Evolutionary conservation across 2,113 vertebrate species (phyloP).

Genomic region (Nannobrachium achirus): DNA sequence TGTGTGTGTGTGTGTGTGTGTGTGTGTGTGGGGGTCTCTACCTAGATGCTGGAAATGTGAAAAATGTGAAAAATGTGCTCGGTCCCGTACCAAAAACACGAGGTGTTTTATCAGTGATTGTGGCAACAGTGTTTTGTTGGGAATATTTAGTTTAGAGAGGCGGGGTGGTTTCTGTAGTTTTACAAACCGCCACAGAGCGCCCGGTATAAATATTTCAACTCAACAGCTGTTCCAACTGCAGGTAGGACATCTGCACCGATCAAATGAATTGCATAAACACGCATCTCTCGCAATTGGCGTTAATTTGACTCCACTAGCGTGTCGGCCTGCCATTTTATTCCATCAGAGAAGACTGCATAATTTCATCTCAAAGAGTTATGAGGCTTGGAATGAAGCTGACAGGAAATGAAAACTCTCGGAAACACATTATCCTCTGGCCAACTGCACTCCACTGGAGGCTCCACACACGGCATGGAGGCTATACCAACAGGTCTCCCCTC

Average conservation of each 20-base stretch:
- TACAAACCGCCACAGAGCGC: slow-evolving; percentile 29
- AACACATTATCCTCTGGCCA: slow-evolving; percentile 19
- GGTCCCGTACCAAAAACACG: not conserved
- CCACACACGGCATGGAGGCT: slow-evolving; percentile 1
- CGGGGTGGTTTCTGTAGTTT: slow-evolving; percentile 11
- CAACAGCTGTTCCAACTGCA: slow-evolving; percentile 31
- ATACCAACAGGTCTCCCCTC: slow-evolving; percentile 32
- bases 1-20: not conserved
- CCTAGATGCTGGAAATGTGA: no score
- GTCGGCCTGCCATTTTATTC: not conserved
- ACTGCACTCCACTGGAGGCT: not conserved
- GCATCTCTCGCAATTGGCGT: slow-evolving; percentile 1
- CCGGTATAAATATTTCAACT: slow-evolving; percentile 34
- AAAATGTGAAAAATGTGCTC: no score
- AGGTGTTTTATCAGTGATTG: not conserved
- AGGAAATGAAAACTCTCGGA: slow-evolving; percentile 4
- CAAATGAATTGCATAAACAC: slow-evolving; percentile 20
- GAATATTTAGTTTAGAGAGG: not conserved
- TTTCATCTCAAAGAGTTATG: slow-evolving; percentile 17
- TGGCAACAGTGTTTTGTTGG: not conserved
- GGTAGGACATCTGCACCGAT: slow-evolving; percentile 33
- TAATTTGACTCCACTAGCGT: slow-evolving; percentile 16
- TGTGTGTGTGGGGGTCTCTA: not conserved
- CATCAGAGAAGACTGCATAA: slow-evolving; percentile 4
- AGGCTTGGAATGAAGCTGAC: slow-evolving; percentile 5